Evolutionary conservation across 2,888 invertebrate species (phyloP), one percentile per base, ranked within the genome.

Genomic region (Pelosia muscerda): DNA sequence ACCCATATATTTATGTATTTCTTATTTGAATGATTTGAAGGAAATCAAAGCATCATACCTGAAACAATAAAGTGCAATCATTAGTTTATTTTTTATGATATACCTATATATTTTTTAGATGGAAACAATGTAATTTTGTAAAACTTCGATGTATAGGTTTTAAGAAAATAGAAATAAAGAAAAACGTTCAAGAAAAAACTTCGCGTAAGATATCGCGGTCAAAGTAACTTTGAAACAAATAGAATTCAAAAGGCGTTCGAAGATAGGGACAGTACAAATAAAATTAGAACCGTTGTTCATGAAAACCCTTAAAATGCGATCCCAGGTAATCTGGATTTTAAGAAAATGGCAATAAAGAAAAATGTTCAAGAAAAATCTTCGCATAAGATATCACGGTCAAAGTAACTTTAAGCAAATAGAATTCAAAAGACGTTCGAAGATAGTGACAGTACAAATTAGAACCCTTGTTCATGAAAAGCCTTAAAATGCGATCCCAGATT

Each of bases 231-330:
- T 79, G n/a, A 82, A 81, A 75, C 79, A 78, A 82, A 75, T 76
- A 71, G 38, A 42, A 56, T 65, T 62, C 60, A 26, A 59, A 55
- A 69, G 55, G 60, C 57, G 38, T 42, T 66, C 68, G 73, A 83
- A 85, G 85, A 86, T 81, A 78, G 81, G 80, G 84, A 82, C 87
- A 83, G 84, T 84, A 84, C 87, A 91, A 93, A n/a, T n/a, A n/a
- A n/a, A n/a, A 93, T 94, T 94, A 92, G 90, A 89, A 86, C 85
- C 90, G 81, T 86, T 86, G 90, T 92, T 92, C 91, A 90, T 88
- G 88, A 87, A 90, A 90, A 92, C 93, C 94, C 92, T 94, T 93
- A 92, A 94, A 94, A 92, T 88, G 89, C 88, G 86, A 90, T 92
- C 86, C 91, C 81, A 88, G 86, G n/a, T 4, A 28, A 10, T 2